Percentiles rank a stretch among this genome's conserved stretches.
phyloP scores from a whole-genome alignment of 1,140 invertebrate species.

The Papilio aristodemus region DNA sequence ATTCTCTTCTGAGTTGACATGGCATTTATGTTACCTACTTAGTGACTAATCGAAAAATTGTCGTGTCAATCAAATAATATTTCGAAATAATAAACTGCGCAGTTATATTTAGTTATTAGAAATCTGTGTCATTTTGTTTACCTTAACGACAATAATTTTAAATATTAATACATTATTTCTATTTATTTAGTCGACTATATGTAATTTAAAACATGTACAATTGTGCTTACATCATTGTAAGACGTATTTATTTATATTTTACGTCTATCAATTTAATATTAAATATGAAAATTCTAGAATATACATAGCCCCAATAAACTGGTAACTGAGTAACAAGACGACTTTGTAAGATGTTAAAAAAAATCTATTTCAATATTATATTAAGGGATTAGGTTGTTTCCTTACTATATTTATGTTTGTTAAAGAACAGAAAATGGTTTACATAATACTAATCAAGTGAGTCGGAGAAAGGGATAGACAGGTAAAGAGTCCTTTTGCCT shows the following conservation, averaged over 20 bases:
- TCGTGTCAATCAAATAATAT: background rate
- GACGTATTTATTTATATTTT: too few species aligned
- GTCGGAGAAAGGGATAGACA: too few species aligned
- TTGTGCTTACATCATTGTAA: too few species aligned
- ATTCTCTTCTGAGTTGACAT: background rate
- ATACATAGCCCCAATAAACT: too few species aligned
- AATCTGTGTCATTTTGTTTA: background rate
- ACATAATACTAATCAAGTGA: too few species aligned
- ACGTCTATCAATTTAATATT: too few species aligned
- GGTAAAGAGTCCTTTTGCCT: too few species aligned
- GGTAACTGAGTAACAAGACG: background rate
- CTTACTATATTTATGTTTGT: too few species aligned
- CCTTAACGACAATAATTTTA: slow-evolving; percentile 6
- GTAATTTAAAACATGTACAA: background rate
- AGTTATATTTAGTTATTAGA: background rate
- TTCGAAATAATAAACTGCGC: background rate
- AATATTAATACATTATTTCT: slow-evolving; percentile 9
- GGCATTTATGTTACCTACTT: background rate
- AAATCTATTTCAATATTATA: background rate
- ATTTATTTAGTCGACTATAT: background rate
- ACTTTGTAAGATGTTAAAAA: background rate
- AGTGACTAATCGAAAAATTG: background rate
- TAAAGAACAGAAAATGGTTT: too few species aligned
- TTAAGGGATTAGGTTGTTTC: too few species aligned
- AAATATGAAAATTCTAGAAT: slow-evolving; percentile 4